Conservation (phyloP, 2,888 invertebrate species). For the Tetropium fuscum region DNA sequence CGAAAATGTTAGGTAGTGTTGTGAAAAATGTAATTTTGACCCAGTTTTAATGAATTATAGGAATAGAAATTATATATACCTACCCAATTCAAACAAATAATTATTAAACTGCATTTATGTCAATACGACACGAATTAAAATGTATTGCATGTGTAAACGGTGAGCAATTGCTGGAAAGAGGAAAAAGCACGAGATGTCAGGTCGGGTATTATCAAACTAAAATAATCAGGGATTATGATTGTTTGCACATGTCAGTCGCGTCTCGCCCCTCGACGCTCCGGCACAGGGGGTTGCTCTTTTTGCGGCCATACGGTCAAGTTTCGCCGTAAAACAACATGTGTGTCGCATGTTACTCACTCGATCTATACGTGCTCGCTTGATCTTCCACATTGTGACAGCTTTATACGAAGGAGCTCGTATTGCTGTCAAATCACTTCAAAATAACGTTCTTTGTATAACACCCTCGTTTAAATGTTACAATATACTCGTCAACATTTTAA, state of each 20-base stretch:
- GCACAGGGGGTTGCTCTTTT: conserved; percentile 59
- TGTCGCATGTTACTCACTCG: conserved; percentile 34
- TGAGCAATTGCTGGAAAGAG: neutral
- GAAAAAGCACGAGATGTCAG: neutral
- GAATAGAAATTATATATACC: no score
- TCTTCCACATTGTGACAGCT: conserved; percentile 43
- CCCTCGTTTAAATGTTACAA: neutral
- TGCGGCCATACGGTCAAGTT: conserved; percentile 64
- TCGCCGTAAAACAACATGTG: conserved; percentile 47
- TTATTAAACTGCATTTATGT: no score
- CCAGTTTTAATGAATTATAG: no score
- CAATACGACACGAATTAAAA: neutral
- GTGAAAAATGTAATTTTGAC: no score
- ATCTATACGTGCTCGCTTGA: conserved; percentile 30
- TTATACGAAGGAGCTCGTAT: conserved; percentile 46
- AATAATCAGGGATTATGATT: conserved; percentile 61
- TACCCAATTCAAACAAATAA: no score
- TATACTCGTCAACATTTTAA: no score
- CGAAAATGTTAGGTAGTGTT: no score
- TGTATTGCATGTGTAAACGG: neutral
- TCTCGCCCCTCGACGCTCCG: conserved; percentile 37
- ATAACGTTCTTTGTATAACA: conserved; percentile 29
- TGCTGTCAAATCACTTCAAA: conserved; percentile 53
- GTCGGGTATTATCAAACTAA: conserved; percentile 12
- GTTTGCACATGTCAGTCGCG: conserved; percentile 65